phyloP scores from a whole-genome alignment of 2,888 invertebrate species.

The Anodontia alba region DNA sequence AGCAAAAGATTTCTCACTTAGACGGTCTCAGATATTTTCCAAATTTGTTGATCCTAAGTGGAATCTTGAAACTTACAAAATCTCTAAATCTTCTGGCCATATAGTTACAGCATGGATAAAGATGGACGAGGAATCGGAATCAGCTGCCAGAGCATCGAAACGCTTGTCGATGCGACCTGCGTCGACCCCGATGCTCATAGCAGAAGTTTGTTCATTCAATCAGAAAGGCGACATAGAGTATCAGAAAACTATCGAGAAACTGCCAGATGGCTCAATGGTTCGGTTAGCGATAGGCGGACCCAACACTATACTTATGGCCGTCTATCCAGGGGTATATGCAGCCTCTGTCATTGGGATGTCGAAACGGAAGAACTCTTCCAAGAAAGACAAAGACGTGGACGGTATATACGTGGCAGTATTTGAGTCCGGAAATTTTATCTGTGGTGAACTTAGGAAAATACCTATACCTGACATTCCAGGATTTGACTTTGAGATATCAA shows the following conservation, averaged over 20 bases:
- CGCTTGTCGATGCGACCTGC: slow-evolving; percentile 53
- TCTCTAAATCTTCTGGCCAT: slow-evolving; percentile 46
- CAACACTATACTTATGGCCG: slow-evolving; percentile 50
- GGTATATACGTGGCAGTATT: slow-evolving; percentile 59
- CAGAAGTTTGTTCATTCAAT: slow-evolving; percentile 55
- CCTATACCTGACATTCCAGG: slow-evolving; percentile 56
- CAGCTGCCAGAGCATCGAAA: slow-evolving; percentile 49
- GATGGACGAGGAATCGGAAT: slow-evolving; percentile 52
- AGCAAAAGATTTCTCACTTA: slow-evolving; percentile 52
- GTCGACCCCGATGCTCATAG: slow-evolving; percentile 39
- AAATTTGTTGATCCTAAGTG: slow-evolving; percentile 60
- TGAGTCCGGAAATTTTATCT: slow-evolving; percentile 50
- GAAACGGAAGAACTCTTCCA: slow-evolving; percentile 50
- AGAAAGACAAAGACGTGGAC: slow-evolving; percentile 44
- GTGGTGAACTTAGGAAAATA: slow-evolving; percentile 56
- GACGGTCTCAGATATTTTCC: slow-evolving; percentile 53
- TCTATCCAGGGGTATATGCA: slow-evolving; percentile 55
- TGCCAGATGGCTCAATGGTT: slow-evolving; percentile 56
- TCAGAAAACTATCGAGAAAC: slow-evolving; percentile 49
- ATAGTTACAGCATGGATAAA: slow-evolving; percentile 58
- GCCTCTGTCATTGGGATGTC: slow-evolving; percentile 51
- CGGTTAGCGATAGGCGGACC: slow-evolving; percentile 53
- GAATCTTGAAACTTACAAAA: slow-evolving; percentile 61
- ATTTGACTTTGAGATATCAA: slow-evolving; percentile 58
- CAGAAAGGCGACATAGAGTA: slow-evolving; percentile 52